Base-by-base conservation (phyloP, 1,140 invertebrate genomes). In the Berghia stephanieae region DNA sequence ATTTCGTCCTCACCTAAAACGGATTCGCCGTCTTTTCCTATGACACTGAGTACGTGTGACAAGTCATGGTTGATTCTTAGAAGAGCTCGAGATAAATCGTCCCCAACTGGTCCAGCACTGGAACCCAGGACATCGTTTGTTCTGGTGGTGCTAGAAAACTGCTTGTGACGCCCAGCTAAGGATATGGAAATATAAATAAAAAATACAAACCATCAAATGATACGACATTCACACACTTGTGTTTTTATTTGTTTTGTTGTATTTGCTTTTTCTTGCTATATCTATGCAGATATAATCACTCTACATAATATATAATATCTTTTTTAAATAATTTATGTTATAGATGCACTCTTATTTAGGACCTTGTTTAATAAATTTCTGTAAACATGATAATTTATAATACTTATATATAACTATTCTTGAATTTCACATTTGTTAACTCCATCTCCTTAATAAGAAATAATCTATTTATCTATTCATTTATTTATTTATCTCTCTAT, bases 41-140 rank as follows among this genome's bases (percentile, higher is more conserved):
- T 80, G 38, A 79, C 69, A 18, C 78, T 76, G 21, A 87, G 83
- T 34, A 87, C 83, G 21, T 80, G 79, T 60, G 86, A 83, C n/a
- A 87, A 79, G 42, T 87, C 86, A 24, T 68, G 73, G 77, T 86
- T 87, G 44, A 87, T 86, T 77, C 83, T 84, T 42, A 81, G 75
- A 1, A 87, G 74, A 10, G 85, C 83, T n/a, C 78, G 52, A 46
- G 84, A 81, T 21, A 87, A 78, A 18, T 78, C 75, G 18, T 70
- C 63, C 16, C 42, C 68, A 1, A 60, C 70, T 38, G 79, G 78
- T 27, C 80, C 79, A 77, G 27, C 63, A 6, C 55, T 71, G 2
- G 77, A 43, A 1, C 49, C 2, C 46, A 13, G 40, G 46, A 3
- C 3, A 44, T 3, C 8, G 72, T 1, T 34, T 8, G 31, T 21